Evolutionary conservation across 1,140 invertebrate genomes (phyloP), one percentile per base, ranked within the genome.

Genomic region (Amyelois transitella): DNA sequence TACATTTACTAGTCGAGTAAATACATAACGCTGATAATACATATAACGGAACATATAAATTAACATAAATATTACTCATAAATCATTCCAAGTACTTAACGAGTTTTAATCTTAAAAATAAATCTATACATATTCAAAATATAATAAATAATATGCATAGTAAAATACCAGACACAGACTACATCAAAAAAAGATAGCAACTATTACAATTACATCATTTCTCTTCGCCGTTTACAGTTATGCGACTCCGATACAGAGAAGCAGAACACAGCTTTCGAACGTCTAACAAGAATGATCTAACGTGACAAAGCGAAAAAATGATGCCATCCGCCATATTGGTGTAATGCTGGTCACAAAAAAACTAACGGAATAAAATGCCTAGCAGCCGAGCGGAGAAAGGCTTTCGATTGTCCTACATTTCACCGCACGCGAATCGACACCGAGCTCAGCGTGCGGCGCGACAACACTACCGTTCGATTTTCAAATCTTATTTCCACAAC

Each of bases 341-440:
- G 72, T 85, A 81, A 85, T 84, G 78, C 72, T 81, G 72, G 75
- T 80, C 75, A 75, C 78, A 85, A 88, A 88, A 87, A 88, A 88
- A 85, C 73, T 88, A 88, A 88, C 85, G 81, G 85, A 83, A 86
- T 88, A 88, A 88, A 88, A 88, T 88, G 83, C 82, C 81, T 83
- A 88, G 82, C 80, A 68, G 72, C 76, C 72, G 70, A 73, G 70
- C 74, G 77, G 85, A 86, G 85, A 88, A 88, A 88, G 85, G 85
- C 85, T 88, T 88, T 88, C 85, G 82, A 88, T 88, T 88, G 85
- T 81, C 81, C 85, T 72, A 88, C 85, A 77, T 88, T 84, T 85
- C 81, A 77, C 69, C 58, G 76, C 82, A 85, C 80, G 81, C 82
- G 77, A 86, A 77, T 76, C 71, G 64, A 68, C 66, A 64, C 28